phyloP scores from a whole-genome alignment of 2,113 vertebrate species.

The Cyprinodon brontotheroides region DNA sequence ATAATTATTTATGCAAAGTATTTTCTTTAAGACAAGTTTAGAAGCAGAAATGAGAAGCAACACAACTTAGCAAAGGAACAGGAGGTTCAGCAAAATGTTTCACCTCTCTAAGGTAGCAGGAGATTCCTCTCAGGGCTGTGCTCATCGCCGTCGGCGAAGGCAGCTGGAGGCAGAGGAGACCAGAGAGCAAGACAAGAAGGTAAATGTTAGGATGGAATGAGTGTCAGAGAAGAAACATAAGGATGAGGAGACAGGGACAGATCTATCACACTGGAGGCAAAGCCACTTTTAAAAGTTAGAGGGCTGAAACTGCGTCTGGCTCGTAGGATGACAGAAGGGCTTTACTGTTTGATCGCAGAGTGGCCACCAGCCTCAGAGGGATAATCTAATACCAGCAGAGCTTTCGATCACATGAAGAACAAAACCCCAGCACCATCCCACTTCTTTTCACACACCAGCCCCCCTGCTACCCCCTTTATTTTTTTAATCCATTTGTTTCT shows the following conservation, averaged over 20 bases:
- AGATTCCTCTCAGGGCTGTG: constrained; percentile 87
- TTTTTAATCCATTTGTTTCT: constrained; percentile 70
- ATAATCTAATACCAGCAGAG: constrained; percentile 50
- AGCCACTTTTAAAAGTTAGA: constrained; percentile 57
- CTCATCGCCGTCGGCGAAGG: constrained; percentile 89
- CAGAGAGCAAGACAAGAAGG: constrained; percentile 1
- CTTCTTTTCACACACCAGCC: constrained; percentile 14
- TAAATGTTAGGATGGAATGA: constrained; percentile 1
- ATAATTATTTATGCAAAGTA: too few relatives aligned
- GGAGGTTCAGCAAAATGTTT: constrained; percentile 16
- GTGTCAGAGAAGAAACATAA: constrained; percentile 7
- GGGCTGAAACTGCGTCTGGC: constrained; percentile 24
- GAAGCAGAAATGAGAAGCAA: background rate
- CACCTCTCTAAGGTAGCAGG: constrained; percentile 92
- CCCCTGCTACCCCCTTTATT: constrained; percentile 43
- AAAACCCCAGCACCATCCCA: constrained; percentile 34
- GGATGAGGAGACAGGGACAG: background rate
- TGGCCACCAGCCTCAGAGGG: constrained; percentile 42
- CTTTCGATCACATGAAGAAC: constrained; percentile 43
- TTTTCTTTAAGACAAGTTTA: background rate
- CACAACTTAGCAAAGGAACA: constrained; percentile 15
- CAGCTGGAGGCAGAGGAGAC: constrained; percentile 72
- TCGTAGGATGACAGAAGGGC: constrained; percentile 44
- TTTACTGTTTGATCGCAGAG: constrained; percentile 52
- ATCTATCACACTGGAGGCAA: constrained; percentile 6